phyloP scores from a whole-genome alignment of 2,888 invertebrate species.

The Lepidonotus clava region DNA sequence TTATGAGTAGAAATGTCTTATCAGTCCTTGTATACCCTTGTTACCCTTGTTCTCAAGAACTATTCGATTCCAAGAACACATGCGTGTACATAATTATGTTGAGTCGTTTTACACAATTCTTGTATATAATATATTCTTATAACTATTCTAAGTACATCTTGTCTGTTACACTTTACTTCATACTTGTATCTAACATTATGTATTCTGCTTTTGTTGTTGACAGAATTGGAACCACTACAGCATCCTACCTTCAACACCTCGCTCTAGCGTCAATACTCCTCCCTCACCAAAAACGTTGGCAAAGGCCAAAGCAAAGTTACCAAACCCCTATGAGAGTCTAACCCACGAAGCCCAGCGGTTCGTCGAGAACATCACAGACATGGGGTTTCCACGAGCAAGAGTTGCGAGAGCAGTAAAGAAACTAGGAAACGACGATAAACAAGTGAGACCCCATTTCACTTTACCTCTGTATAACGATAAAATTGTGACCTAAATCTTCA shows the following conservation, averaged over 20 bases:
- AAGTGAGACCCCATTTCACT: too few relatives aligned
- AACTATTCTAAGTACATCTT: background rate
- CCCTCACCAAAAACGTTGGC: background rate
- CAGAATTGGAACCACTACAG: conserved; percentile 54
- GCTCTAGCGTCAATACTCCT: background rate
- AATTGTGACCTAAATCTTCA: too few relatives aligned
- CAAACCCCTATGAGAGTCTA: conserved; percentile 52
- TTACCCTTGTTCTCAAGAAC: too few relatives aligned
- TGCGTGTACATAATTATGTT: background rate
- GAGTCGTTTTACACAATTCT: background rate
- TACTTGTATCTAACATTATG: background rate
- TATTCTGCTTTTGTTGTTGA: background rate
- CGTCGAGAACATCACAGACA: conserved; percentile 84
- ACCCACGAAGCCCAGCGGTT: conserved; percentile 46
- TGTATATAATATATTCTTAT: background rate
- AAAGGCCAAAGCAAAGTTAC: conserved; percentile 29
- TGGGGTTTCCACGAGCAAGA: conserved; percentile 93
- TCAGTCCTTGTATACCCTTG: too few relatives aligned
- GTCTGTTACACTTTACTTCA: background rate
- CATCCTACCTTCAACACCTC: conserved; percentile 50
- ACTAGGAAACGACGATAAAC: conserved; percentile 91
- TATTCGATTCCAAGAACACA: too few relatives aligned
- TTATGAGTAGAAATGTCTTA: too few relatives aligned
- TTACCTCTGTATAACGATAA: too few relatives aligned
- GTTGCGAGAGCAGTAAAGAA: conserved; percentile 90